Conservation (phyloP, 1,140 invertebrate genomes). For the Drepana arcuata region DNA sequence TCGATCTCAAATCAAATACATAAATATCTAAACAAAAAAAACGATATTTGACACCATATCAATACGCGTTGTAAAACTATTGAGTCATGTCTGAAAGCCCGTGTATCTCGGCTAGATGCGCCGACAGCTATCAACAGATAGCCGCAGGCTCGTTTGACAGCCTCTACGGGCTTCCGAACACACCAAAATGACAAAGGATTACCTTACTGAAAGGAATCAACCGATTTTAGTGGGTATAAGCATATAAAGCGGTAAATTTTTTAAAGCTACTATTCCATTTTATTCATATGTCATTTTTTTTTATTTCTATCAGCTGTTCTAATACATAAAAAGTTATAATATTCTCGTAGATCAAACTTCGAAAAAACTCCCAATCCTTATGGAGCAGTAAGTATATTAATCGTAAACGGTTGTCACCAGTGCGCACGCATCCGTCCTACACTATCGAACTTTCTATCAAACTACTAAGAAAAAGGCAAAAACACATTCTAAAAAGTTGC, state of each 20-base stretch:
- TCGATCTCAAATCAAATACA: too few relatives aligned
- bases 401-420: constrained; percentile 25
- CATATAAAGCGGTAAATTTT: too few relatives aligned
- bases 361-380: too few relatives aligned
- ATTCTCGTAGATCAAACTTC: too few relatives aligned
- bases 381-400: constrained; percentile 28
- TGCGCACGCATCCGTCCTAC: constrained; percentile 27
- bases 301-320: too few relatives aligned
- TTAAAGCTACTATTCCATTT: too few relatives aligned
- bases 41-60: constrained; percentile 7
- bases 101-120: constrained; percentile 25
- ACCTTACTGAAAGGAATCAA: constrained; percentile 24
- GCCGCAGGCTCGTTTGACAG: constrained; percentile 23
- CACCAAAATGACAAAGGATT: constrained; percentile 33
- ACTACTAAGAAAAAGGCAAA: constrained; percentile 47
- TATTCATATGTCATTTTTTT: too few relatives aligned
- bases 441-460: constrained; percentile 56
- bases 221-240: too few relatives aligned
- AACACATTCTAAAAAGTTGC: constrained; percentile 56
- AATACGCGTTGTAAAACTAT: constrained; percentile 25
- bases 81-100: constrained; percentile 20
- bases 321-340: too few relatives aligned
- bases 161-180: constrained; percentile 15
- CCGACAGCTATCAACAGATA: constrained; percentile 33
- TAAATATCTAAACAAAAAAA: neutral